Evolutionary conservation across 2,888 invertebrate genomes (phyloP), one percentile per base, ranked within the genome.

Genomic region (Andrena flavipes): DNA sequence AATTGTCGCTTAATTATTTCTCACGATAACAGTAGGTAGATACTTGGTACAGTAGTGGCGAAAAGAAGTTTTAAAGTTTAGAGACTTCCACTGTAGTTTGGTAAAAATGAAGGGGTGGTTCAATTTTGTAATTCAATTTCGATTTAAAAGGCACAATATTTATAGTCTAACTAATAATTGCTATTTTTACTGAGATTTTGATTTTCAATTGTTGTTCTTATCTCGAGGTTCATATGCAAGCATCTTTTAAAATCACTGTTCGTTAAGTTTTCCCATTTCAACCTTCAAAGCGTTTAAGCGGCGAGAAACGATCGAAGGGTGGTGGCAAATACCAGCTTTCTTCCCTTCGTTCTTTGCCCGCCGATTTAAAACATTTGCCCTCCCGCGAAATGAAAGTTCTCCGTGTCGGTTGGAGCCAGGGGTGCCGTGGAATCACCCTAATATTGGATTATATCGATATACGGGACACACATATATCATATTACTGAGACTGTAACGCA

Each of bases 381-480:
- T 67, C 65, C 56, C 77, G 60, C 71, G 76, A 62, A 69, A 72
- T 80, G 84, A 84, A 84, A 84, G 72, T 84, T 84, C 80, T 76
- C 13, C 73, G 80, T 84, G 83, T 80, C 76, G 73, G 56, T 60
- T 72, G 35, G 35, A 63, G 69, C 35, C 49, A 35, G 84, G 70
- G 84, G 84, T 71, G 84, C 72, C 78, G 63, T 75, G 75, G 56
- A 73, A 84, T 84, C 84, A 62, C 81, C 85, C 84, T 76, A 85
- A 84, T 84, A 85, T 85, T 80, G 81, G 84, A 85, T 85, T 84
- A 84, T 84, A 84, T 85, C 81, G 65, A 85, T 85, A 84, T 85
- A 78, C 77, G 67, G 69, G 69, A 26, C 69, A 64, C 60, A 59
- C 72, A 51, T 84, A 79, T 83, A 83, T 83, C 76, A 84, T 76